phyloP scores from a whole-genome alignment of 2,888 invertebrate genomes.

The Corbicula japonica region DNA sequence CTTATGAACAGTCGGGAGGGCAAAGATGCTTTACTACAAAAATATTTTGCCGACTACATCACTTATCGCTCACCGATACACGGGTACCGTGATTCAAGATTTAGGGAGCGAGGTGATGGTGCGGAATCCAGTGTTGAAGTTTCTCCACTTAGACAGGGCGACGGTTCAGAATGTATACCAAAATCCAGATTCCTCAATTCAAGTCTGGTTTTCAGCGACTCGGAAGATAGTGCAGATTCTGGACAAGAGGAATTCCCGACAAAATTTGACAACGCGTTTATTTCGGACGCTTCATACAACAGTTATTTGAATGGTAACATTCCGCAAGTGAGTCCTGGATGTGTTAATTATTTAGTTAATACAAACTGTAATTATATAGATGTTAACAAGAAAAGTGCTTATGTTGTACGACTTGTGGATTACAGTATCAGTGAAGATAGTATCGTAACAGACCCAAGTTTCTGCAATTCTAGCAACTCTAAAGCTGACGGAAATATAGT shows the following conservation, averaged over 20 bases:
- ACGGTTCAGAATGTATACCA: constrained; percentile 5
- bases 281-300: constrained; percentile 4
- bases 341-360: too few species aligned
- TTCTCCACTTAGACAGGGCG: background rate
- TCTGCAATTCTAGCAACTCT: too few species aligned
- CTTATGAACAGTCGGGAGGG: constrained; percentile 50
- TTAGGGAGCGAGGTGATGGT: constrained; percentile 58
- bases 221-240: constrained; percentile 45
- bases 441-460: too few species aligned
- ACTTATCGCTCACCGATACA: constrained; percentile 49
- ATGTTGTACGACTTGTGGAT: too few species aligned
- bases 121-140: constrained; percentile 34
- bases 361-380: too few species aligned
- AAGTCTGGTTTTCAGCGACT: constrained; percentile 21
- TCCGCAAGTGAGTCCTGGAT: too few species aligned
- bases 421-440: too few species aligned
- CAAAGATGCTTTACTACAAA: constrained; percentile 57
- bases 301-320: too few species aligned
- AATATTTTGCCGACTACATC: constrained; percentile 61
- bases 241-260: constrained; percentile 51
- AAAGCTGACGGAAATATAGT: constrained; percentile 8
- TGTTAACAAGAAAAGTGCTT: too few species aligned
- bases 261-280: constrained; percentile 55
- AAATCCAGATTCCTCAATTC: background rate
- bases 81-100: constrained; percentile 19